phyloP scores from a whole-genome alignment of 2,888 invertebrate species.

The Agriopis marginaria region DNA sequence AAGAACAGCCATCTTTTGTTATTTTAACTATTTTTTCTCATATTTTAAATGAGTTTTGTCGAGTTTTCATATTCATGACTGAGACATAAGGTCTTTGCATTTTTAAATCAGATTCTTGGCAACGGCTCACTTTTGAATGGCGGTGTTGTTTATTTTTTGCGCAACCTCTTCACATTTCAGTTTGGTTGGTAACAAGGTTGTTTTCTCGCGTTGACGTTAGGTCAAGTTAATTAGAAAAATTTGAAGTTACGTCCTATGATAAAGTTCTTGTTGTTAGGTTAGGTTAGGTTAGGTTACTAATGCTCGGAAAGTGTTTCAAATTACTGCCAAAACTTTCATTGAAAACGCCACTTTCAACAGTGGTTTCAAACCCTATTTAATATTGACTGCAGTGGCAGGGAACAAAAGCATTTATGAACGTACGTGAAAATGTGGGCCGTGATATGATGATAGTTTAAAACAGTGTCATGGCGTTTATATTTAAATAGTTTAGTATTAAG shows the following conservation, averaged over 20 bases:
- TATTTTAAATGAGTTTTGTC: constrained; percentile 73
- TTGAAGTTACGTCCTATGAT: not conserved
- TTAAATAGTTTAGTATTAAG: no score
- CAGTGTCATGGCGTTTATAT: no score
- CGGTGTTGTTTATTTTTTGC: constrained; percentile 26
- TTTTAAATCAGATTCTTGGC: constrained; percentile 49
- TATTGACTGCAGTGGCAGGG: no score
- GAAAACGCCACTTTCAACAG: no score
- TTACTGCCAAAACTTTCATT: no score
- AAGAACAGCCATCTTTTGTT: constrained; percentile 72
- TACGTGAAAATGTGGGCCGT: no score
- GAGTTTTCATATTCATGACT: constrained; percentile 60
- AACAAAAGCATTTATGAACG: no score
- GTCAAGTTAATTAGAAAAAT: not conserved
- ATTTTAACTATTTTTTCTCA: constrained; percentile 78
- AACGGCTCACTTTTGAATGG: constrained; percentile 22
- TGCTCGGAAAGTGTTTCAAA: no score
- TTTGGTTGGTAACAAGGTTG: constrained; percentile 12
- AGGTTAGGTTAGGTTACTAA: no score
- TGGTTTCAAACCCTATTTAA: no score
- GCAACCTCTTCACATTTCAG: constrained; percentile 16
- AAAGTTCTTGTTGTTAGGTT: no score
- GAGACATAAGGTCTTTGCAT: constrained; percentile 55
- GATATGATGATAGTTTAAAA: no score
- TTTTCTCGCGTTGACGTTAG: not conserved